These are phyloP conservation scores for Auanema sp. DNA, from an alignment of 2,888 invertebrate species.

Conservation along the genomic window DNA sequence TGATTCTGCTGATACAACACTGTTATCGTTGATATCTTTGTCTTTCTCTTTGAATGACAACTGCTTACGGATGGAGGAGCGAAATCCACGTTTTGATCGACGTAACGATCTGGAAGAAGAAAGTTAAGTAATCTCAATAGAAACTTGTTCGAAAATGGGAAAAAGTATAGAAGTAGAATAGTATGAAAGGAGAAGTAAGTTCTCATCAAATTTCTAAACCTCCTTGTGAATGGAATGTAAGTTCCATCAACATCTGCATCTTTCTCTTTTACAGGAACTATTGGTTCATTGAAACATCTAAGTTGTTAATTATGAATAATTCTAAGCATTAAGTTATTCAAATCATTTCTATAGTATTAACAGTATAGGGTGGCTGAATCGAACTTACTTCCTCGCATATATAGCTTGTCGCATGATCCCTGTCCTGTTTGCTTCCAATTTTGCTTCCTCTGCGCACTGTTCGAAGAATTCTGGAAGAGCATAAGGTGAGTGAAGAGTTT, in stretches of 20 bases:
- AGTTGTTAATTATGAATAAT: no score
- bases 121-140: neutral
- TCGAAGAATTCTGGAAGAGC: slow-evolving; percentile 68
- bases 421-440: slow-evolving; percentile 65
- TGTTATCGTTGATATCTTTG: slow-evolving; percentile 13
- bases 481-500: neutral
- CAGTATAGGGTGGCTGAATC: neutral
- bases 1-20: no score
- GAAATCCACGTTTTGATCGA: slow-evolving; percentile 35
- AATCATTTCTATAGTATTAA: neutral
- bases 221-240: slow-evolving; percentile 19
- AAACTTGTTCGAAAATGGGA: neutral
- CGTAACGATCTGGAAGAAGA: slow-evolving; percentile 34
- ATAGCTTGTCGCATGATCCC: slow-evolving; percentile 45
- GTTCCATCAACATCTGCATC: slow-evolving; percentile 7
- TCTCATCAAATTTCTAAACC: neutral
- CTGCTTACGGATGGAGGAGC: slow-evolving; percentile 31
- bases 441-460: slow-evolving; percentile 66
- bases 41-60: slow-evolving; percentile 15
- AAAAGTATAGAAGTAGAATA: slow-evolving; percentile 2
- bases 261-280: no score
- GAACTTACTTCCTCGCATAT: slow-evolving; percentile 44
- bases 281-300: no score
- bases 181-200: neutral
- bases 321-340: no score